Base-by-base conservation (phyloP, 2,113 vertebrate genomes). In the Crypturellus undulatus region DNA sequence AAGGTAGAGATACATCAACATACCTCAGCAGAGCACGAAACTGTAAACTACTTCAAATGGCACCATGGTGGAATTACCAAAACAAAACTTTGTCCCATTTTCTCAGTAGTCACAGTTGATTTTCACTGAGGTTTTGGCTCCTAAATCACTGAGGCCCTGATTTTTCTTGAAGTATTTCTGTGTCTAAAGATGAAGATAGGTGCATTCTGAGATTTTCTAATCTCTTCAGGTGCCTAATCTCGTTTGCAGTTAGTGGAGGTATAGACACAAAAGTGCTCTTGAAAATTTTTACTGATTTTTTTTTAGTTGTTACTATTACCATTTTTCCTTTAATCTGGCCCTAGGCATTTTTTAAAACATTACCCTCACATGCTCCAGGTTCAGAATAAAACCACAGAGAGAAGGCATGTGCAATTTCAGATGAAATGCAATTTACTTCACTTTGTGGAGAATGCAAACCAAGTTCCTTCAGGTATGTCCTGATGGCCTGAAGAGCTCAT, bases 361-460 rank as follows among this genome's bases (percentile, higher is more conserved):
- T 54, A 19, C 75, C 75, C 10, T 87, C 28, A 63, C 3, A 1
- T 81, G 79, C 67, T 93, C 62, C 59, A 68, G 72, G 52, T 51
- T 92, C 63, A 79, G 43, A 89, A 56, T 43, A 73, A 59, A 93
- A 78, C 70, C 75, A 30, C 12, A 2, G 10, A 78, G 72, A 84
- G 58, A 87, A 62, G 6, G 47, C 54, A 34, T 95, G 92, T 88
- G 69, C 68, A 34, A 6, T 79, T 92, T 89, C 75, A 26, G 49
- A 76, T 91, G 84, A 60, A 91, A 58, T 84, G 76, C 89, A 84
- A 43, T 93, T 89, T 68, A 91, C 84, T 96, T 93, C 84, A 90
- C 91, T 95, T 94, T 65, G 87, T 94, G 95, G 94, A 96, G 95
- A 96, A 97, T 89, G 97, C 96, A 87, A 90, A 83, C 90, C 92